These are phyloP conservation scores for Otus sunia DNA, from an alignment of 2,113 vertebrate species.

Conservation along the genomic window DNA sequence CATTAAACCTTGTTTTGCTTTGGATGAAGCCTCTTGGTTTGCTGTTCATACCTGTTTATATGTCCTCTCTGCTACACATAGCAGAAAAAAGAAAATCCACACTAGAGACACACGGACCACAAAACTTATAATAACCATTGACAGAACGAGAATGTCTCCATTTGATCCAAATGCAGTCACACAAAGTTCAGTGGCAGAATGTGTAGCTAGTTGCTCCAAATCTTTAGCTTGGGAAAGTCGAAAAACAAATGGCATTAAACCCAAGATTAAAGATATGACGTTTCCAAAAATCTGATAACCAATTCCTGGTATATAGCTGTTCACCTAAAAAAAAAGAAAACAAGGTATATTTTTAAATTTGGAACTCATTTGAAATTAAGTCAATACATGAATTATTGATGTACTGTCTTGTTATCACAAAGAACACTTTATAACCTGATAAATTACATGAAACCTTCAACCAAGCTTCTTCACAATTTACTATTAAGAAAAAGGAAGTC, in stretches of 20 bases:
- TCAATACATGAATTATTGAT: background rate
- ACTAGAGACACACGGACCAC: slow-evolving; percentile 91
- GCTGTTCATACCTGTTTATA: slow-evolving; percentile 90
- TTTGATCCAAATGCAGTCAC: slow-evolving; percentile 86
- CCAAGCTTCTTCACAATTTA: background rate
- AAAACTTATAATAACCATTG: slow-evolving; percentile 92
- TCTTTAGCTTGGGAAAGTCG: slow-evolving; percentile 91
- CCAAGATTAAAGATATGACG: slow-evolving; percentile 86
- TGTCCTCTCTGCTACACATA: slow-evolving; percentile 96
- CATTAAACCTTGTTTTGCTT: background rate
- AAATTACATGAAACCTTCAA: background rate
- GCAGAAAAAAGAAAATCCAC: slow-evolving; percentile 99
- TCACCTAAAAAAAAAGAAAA: slow-evolving; percentile 81
- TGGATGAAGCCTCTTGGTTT: background rate
- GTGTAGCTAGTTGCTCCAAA: slow-evolving; percentile 84
- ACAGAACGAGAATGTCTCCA: slow-evolving; percentile 81
- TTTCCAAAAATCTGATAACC: slow-evolving; percentile 98
- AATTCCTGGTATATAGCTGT: slow-evolving; percentile 91
- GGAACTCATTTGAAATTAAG: background rate
- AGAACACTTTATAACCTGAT: background rate
- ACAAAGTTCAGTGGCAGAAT: slow-evolving; percentile 86
- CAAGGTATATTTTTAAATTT: background rate
- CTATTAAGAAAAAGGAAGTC: background rate
- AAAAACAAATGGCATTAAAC: slow-evolving; percentile 89
- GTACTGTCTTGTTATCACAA: background rate